Evolutionary conservation across 2,888 invertebrate species (phyloP).

Genomic region (Catocala fraxini): DNA sequence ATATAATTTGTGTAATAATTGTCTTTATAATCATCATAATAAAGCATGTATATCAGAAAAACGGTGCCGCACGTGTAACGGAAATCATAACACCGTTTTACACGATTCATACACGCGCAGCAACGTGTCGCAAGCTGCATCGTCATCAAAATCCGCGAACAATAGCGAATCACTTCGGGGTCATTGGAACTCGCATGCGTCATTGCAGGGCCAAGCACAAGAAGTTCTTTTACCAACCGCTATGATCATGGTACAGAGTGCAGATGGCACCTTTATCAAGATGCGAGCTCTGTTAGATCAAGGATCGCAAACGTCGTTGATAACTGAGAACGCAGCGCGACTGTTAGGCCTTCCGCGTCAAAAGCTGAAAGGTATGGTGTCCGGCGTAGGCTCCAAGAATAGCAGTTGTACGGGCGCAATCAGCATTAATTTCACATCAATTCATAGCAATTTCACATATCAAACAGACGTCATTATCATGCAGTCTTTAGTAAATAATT

Average conservation of each 20-base stretch:
- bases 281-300: not conserved
- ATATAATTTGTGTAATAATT: conserved; percentile 13
- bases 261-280: no score
- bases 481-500: not conserved
- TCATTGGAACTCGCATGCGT: no score
- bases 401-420: no score
- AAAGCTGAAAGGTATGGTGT: not conserved
- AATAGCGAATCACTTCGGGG: no score
- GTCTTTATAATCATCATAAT: conserved; percentile 2
- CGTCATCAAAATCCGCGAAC: no score
- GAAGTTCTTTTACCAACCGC: no score
- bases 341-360: not conserved
- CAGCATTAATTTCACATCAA: not conserved
- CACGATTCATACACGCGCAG: conserved; percentile 1
- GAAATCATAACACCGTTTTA: conserved; percentile 7
- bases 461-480: not conserved
- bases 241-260: no score
- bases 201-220: no score
- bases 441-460: not conserved
- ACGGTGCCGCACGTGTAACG: conserved; percentile 7
- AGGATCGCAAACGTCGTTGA: not conserved
- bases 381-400: no score
- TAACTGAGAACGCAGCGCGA: not conserved
- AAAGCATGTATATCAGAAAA: no score
- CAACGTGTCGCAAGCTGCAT: no score